These are phyloP conservation scores for Acanthacorydalis orientalis DNA, from an alignment of 2,888 invertebrate genomes.

Conservation along the genomic window DNA sequence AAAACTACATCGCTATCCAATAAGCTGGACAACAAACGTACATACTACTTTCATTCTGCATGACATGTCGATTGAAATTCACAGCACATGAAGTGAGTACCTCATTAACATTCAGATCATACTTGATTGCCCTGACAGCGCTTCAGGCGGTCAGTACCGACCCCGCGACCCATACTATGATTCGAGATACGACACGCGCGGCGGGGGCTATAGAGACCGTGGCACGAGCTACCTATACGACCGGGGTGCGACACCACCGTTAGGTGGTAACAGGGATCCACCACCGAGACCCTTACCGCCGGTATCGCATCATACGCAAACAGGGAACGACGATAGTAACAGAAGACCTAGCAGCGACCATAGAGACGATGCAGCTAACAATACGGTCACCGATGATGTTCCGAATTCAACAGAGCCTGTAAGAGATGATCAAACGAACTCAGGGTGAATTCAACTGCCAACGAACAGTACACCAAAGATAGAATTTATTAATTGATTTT, in stretches of 20 bases:
- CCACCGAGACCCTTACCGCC: slow-evolving; percentile 22
- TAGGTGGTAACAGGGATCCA: slow-evolving; percentile 19
- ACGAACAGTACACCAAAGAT: too few relatives aligned
- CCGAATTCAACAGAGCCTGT: neutral
- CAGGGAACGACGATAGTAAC: slow-evolving; percentile 1
- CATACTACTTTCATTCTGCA: too few relatives aligned
- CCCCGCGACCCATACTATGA: slow-evolving; percentile 16
- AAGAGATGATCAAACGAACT: too few relatives aligned
- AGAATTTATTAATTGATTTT: too few relatives aligned
- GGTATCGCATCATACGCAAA: slow-evolving; percentile 17
- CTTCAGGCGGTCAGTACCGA: slow-evolving; percentile 12
- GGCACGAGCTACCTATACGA: slow-evolving; percentile 39
- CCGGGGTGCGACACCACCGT: slow-evolving; percentile 19
- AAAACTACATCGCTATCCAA: too few relatives aligned
- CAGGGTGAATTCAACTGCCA: too few relatives aligned
- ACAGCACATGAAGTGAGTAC: neutral
- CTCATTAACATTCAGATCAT: slow-evolving; percentile 6
- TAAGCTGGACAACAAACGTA: too few relatives aligned
- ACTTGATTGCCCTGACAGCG: slow-evolving; percentile 9
- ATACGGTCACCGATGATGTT: neutral
- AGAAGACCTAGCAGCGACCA: neutral
- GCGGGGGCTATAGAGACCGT: slow-evolving; percentile 18
- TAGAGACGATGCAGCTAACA: neutral
- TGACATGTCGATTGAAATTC: too few relatives aligned
- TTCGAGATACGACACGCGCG: slow-evolving; percentile 10